phyloP scores from a whole-genome alignment of 2,888 invertebrate species.

The Amorpha juglandis region DNA sequence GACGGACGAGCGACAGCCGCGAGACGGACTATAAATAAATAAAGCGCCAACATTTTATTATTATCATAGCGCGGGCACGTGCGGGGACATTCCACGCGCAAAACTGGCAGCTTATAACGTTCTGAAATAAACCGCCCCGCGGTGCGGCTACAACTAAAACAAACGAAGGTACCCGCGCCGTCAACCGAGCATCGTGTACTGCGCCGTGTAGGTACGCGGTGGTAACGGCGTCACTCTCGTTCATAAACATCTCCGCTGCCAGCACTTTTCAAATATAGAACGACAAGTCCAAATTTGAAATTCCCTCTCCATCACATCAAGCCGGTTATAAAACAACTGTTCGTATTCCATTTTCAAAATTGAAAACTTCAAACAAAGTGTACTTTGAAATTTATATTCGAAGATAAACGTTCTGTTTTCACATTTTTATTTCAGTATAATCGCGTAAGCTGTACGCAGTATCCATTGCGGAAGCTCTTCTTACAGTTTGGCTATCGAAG shows the following conservation, averaged over 20 bases:
- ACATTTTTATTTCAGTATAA: conserved; percentile 8
- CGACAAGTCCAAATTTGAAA: conserved; percentile 19
- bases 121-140: conserved; percentile 59
- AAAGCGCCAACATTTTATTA: conserved; percentile 84
- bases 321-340: conserved; percentile 13
- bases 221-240: conserved; percentile 7
- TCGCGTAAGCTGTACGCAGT: not conserved
- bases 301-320: conserved; percentile 15
- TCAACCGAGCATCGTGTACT: conserved; percentile 3
- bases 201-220: conserved; percentile 11
- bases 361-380: conserved; percentile 1
- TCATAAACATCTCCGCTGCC: conserved; percentile 24
- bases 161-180: conserved; percentile 30
- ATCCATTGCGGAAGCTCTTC: conserved; percentile 12
- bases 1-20: conserved; percentile 83
- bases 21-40: conserved; percentile 82
- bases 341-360: conserved; percentile 23
- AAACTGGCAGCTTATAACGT: conserved; percentile 66
- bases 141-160: conserved; percentile 41
- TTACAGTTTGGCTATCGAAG: not conserved
- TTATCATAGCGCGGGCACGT: conserved; percentile 82
- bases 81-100: conserved; percentile 72
- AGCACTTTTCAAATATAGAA: conserved; percentile 18
- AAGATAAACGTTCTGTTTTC: conserved; percentile 16
- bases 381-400: conserved; percentile 15